These are phyloP conservation scores for Gracilinanus agilis DNA, from an alignment of 2,113 vertebrate species.

Conservation along the genomic window DNA sequence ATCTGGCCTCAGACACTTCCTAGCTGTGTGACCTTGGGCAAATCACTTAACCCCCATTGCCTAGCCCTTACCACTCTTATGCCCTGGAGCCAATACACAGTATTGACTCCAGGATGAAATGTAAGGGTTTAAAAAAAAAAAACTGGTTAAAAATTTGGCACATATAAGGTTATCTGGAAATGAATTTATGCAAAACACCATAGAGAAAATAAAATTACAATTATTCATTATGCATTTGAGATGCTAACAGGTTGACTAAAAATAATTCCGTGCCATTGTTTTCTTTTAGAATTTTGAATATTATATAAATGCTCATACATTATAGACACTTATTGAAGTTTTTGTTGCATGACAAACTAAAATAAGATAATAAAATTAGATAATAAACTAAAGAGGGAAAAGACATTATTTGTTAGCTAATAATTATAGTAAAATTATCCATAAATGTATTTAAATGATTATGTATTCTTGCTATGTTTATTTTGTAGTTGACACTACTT, in stretches of 20 bases:
- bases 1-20: too few species aligned
- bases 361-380: conserved; percentile 25
- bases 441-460: conserved; percentile 22
- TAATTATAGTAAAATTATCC: conserved; percentile 17
- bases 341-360: background rate
- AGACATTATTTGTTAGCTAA: conserved; percentile 26
- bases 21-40: too few species aligned
- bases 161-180: background rate
- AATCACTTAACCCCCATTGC: too few species aligned
- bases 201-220: background rate
- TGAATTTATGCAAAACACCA: background rate
- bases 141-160: background rate
- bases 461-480: conserved; percentile 26
- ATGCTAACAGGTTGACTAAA: background rate
- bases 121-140: too few species aligned
- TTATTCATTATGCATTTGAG: conserved; percentile 25
- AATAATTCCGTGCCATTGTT: background rate
- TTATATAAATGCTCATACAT: conserved; percentile 16
- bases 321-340: conserved; percentile 15
- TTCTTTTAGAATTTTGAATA: conserved; percentile 27
- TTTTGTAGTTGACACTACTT: conserved; percentile 27
- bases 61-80: too few species aligned
- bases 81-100: too few species aligned
- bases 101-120: too few species aligned
- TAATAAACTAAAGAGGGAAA: background rate